Percentiles rank a stretch among this genome's conserved stretches.
These are phyloP conservation scores for Blastobasis adustella DNA, from an alignment of 2,888 invertebrate genomes.

Conservation along the genomic window DNA sequence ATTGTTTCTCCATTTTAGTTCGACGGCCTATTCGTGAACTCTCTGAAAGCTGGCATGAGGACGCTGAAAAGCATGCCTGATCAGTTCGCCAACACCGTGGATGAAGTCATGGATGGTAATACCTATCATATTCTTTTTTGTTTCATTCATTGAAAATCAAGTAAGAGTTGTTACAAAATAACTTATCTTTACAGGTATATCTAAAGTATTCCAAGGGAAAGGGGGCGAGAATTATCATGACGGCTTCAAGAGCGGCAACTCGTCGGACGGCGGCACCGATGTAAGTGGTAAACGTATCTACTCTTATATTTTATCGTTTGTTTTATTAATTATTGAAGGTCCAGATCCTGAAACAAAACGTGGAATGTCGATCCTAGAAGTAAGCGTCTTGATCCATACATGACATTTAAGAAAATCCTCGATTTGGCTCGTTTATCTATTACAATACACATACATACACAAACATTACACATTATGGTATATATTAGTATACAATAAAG, in stretches of 20 bases:
- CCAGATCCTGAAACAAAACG: too few species aligned
- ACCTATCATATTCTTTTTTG: neutral
- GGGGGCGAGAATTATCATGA: slow-evolving; percentile 46
- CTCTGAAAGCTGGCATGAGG: slow-evolving; percentile 88
- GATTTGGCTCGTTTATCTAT: too few species aligned
- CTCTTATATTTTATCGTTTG: neutral
- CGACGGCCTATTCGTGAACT: slow-evolving; percentile 82
- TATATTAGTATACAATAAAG: too few species aligned
- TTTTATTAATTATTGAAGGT: neutral
- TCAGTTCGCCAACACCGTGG: slow-evolving; percentile 88
- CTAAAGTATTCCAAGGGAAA: slow-evolving; percentile 82
- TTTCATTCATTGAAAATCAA: neutral
- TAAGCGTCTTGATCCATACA: too few species aligned
- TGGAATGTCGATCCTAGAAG: too few species aligned
- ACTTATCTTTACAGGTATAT: slow-evolving; percentile 62
- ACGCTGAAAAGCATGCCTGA: slow-evolving; percentile 93
- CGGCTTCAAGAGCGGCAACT: slow-evolving; percentile 44
- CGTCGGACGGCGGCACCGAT: slow-evolving; percentile 57
- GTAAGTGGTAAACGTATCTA: slow-evolving; percentile 26
- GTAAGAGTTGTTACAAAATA: neutral
- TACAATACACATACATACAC: too few species aligned
- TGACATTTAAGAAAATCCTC: too few species aligned
- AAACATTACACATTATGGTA: too few species aligned
- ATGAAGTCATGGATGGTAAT: slow-evolving; percentile 86
- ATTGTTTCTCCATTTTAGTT: slow-evolving; percentile 52